Conservation (phyloP, 2,888 invertebrate genomes). For the Drosophila mettleri region DNA sequence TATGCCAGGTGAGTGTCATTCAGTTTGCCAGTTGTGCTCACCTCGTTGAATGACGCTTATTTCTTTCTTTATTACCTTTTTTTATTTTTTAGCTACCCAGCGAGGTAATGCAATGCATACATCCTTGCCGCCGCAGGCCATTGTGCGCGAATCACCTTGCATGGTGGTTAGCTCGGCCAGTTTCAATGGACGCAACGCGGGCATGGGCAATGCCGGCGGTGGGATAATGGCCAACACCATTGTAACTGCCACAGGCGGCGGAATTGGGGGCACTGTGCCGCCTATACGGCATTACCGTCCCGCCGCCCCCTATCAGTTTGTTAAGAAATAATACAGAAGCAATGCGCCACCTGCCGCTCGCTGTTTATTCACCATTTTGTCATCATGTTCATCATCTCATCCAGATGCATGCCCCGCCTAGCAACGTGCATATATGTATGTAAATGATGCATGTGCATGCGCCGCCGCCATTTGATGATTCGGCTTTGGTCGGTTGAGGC, state of each 20-base stretch:
- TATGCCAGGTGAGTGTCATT: slow-evolving; percentile 79
- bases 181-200: slow-evolving; percentile 81
- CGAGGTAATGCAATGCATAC: slow-evolving; percentile 82
- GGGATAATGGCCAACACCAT: slow-evolving; percentile 75
- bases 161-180: slow-evolving; percentile 81
- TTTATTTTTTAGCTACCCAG: slow-evolving; percentile 82
- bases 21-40: not conserved
- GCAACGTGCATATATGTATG: slow-evolving; percentile 38
- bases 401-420: slow-evolving; percentile 60
- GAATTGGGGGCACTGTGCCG: slow-evolving; percentile 70
- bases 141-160: slow-evolving; percentile 81
- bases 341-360: slow-evolving; percentile 68
- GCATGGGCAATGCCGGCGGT: slow-evolving; percentile 72
- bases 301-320: slow-evolving; percentile 82
- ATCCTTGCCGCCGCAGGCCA: slow-evolving; percentile 79
- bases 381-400: slow-evolving; percentile 47
- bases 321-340: slow-evolving; percentile 82
- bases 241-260: slow-evolving; percentile 69
- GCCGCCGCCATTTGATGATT: slow-evolving; percentile 55
- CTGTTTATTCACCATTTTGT: slow-evolving; percentile 71
- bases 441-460: slow-evolving; percentile 45
- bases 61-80: no score
- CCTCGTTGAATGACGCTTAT: not conserved
- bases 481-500: slow-evolving; percentile 36
- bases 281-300: slow-evolving; percentile 81